phyloP scores from a whole-genome alignment of 2,113 vertebrate species.

The mouse (Mus musculus) region DNA sequence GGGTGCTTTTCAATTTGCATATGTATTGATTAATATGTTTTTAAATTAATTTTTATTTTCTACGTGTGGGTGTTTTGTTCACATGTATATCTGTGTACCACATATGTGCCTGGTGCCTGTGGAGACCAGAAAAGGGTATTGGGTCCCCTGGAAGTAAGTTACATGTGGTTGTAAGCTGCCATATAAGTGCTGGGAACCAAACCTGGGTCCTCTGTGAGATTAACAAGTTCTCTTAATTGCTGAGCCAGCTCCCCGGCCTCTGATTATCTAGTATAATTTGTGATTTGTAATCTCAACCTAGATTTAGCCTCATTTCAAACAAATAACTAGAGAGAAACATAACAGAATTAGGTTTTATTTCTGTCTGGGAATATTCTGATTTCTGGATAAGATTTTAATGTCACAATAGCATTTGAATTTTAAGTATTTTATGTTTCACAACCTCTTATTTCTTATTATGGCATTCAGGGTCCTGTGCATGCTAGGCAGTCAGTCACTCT shows the following conservation, averaged over 20 bases:
- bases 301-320: slow-evolving; percentile 36
- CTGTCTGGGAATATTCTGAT: neutral
- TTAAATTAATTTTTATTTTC: neutral
- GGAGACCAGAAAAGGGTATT: neutral
- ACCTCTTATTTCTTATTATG: neutral
- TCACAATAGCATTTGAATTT: slow-evolving; percentile 22
- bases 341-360: slow-evolving; percentile 18
- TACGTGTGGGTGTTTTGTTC: neutral
- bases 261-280: neutral
- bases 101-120: neutral
- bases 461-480: no score
- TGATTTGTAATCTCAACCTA: neutral
- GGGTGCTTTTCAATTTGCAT: neutral
- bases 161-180: neutral
- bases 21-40: neutral
- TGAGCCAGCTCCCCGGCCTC: neutral
- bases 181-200: neutral
- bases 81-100: no score
- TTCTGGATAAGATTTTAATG: neutral
- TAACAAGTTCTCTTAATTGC: neutral
- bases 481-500: neutral
- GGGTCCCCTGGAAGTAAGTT: no score
- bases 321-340: slow-evolving; percentile 11
- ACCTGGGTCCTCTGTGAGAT: neutral
- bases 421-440: neutral